Evolutionary conservation across 2,888 invertebrate species (phyloP).

Genomic region (Polymixis lichenea): DNA sequence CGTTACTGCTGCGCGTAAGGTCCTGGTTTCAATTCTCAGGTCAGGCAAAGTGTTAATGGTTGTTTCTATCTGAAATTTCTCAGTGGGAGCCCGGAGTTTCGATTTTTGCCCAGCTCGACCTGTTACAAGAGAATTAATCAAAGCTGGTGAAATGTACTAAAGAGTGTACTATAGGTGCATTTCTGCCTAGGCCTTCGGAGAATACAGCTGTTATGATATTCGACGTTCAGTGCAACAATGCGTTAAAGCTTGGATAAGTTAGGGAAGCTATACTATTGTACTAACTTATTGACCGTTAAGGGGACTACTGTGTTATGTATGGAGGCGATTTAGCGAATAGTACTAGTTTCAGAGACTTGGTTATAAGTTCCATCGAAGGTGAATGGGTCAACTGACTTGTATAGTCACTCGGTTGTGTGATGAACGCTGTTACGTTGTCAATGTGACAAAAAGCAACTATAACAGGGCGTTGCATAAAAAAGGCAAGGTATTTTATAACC

Average conservation of each 20-base stretch:
- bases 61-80: neutral
- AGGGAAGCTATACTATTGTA: neutral
- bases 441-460: neutral
- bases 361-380: neutral
- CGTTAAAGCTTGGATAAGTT: constrained; percentile 8
- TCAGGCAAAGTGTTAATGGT: too few species aligned
- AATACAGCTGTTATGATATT: neutral
- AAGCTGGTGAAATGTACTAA: neutral
- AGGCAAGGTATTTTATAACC: too few species aligned
- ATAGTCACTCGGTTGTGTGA: neutral
- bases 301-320: neutral
- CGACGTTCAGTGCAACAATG: constrained; percentile 18
- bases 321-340: neutral
- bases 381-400: neutral
- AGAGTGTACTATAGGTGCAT: neutral
- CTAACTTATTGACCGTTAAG: neutral
- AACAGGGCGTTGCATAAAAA: neutral
- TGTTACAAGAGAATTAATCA: too few species aligned
- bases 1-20: neutral
- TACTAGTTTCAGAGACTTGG: neutral
- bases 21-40: neutral
- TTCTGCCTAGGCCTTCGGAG: too few species aligned
- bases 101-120: neutral
- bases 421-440: neutral
- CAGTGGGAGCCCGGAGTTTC: neutral